Conservation (phyloP, 92 coral and sea anemone species). For the Chrysogorgia sp. region DNA sequence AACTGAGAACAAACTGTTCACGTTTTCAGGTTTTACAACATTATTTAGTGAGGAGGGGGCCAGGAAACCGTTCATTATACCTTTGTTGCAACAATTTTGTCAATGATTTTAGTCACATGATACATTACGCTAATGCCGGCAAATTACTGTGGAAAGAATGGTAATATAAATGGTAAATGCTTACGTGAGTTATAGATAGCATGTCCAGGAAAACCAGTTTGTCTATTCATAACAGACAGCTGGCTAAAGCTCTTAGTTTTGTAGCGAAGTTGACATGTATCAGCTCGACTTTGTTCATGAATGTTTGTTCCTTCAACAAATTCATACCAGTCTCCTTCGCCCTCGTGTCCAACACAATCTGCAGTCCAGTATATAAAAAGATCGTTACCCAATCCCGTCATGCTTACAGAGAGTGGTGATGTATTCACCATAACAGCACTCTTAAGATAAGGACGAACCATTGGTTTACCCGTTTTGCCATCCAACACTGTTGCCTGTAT, state of each 20-base stretch:
- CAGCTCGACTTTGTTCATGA: conserved; percentile 99
- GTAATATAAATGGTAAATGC: background rate
- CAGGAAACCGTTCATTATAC: too few relatives aligned
- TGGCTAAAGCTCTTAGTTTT: conserved; percentile 91
- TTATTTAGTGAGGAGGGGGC: too few relatives aligned
- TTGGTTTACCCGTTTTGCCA: conserved; percentile 86
- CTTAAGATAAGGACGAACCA: conserved; percentile 69
- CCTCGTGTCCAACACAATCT: conserved; percentile 91
- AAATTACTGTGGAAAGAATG: too few relatives aligned
- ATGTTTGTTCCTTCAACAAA: conserved; percentile 98
- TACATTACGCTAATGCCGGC: too few relatives aligned
- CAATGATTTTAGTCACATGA: too few relatives aligned
- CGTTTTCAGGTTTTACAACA: too few relatives aligned
- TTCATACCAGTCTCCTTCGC: conserved; percentile 83
- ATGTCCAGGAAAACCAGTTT: conserved; percentile 88
- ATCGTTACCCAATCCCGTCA: conserved; percentile 93
- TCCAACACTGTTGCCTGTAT: conserved; percentile 84
- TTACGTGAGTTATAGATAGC: conserved; percentile 88
- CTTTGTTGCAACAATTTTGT: too few relatives aligned
- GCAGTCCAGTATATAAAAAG: conserved; percentile 89
- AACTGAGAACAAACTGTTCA: too few relatives aligned
- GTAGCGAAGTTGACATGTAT: conserved; percentile 88
- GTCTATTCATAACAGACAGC: conserved; percentile 72
- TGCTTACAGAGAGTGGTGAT: conserved; percentile 87
- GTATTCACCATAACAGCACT: conserved; percentile 87